These are phyloP conservation scores for Drosophila mayri DNA, from an alignment of 1,140 invertebrate genomes.

Conservation along the genomic window DNA sequence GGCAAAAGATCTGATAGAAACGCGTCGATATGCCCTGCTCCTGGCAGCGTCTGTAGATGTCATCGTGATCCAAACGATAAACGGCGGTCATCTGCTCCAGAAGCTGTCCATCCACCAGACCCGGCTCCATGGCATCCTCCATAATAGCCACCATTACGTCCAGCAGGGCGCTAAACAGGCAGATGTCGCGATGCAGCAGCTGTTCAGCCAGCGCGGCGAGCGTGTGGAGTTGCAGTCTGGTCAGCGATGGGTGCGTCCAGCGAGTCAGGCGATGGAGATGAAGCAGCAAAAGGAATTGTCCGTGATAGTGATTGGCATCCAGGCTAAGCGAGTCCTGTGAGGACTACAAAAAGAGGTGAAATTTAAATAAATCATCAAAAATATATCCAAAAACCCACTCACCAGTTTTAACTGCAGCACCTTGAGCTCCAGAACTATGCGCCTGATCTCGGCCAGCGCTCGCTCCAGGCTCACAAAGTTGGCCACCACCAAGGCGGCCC, in stretches of 20 bases:
- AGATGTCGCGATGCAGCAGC: slow-evolving; percentile 17
- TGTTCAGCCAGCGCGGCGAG: slow-evolving; percentile 7
- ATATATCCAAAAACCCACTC: slow-evolving; percentile 67
- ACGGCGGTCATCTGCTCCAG: not conserved
- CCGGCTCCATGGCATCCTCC: slow-evolving; percentile 19
- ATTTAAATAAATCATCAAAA: not conserved
- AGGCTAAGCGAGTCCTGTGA: accelerated
- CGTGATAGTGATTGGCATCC: slow-evolving; percentile 39
- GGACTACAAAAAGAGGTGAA: accelerated
- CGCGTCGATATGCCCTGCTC: slow-evolving; percentile 25
- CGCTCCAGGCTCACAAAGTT: slow-evolving; percentile 32
- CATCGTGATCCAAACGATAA: slow-evolving; percentile 27
- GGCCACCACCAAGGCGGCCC: slow-evolving; percentile 48
- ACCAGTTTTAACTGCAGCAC: slow-evolving; percentile 23
- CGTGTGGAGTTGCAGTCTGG: slow-evolving; percentile 14
- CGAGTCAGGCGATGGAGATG: slow-evolving; percentile 27
- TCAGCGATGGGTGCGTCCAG: slow-evolving; percentile 24
- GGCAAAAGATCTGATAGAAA: slow-evolving; percentile 44
- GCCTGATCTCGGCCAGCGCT: slow-evolving; percentile 13
- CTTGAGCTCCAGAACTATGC: slow-evolving; percentile 15
- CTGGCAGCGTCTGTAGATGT: slow-evolving; percentile 29
- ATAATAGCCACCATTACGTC: slow-evolving; percentile 31
- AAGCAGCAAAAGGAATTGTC: slow-evolving; percentile 28
- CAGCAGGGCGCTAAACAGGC: slow-evolving; percentile 85
- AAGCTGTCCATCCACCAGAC: not conserved